Percentiles rank a stretch among this genome's conserved stretches.
These are phyloP conservation scores for Peromyscus aztecus DNA, from an alignment of 2,797 vertebrate species.

Conservation along the genomic window DNA sequence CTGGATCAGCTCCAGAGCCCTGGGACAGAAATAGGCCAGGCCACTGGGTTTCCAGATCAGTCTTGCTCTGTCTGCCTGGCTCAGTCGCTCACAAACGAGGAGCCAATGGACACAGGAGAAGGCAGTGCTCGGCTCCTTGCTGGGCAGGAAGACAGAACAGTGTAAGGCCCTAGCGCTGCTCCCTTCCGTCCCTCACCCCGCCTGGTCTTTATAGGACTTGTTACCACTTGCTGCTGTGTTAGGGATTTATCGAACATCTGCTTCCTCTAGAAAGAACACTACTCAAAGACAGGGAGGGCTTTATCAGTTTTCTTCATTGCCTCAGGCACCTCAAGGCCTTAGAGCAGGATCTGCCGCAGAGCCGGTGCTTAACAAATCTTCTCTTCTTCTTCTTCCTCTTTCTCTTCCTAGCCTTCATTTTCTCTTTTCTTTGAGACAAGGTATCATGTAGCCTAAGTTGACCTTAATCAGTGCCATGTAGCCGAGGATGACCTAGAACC, in stretches of 20 bases:
- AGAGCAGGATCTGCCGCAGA: background rate
- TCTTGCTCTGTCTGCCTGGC: conserved; percentile 30
- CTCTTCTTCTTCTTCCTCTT: background rate
- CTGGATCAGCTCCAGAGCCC: background rate
- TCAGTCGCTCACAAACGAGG: conserved; percentile 32
- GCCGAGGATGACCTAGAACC: background rate
- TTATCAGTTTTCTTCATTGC: conserved; percentile 65
- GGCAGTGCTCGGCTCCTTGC: background rate
- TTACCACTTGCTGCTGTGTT: background rate
- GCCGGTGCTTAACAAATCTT: background rate
- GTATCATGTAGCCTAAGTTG: background rate
- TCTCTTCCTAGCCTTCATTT: background rate
- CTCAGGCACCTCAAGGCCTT: background rate
- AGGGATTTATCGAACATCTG: background rate
- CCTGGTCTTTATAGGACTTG: conserved; percentile 11
- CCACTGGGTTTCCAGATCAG: conserved; percentile 73
- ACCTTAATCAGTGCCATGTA: background rate
- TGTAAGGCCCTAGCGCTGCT: background rate
- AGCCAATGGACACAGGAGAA: background rate
- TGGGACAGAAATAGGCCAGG: conserved; percentile 68
- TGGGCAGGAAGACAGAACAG: background rate
- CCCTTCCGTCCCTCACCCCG: background rate
- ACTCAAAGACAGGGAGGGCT: conserved; percentile 63
- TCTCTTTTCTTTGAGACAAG: background rate
- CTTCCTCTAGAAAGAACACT: conserved; percentile 37